Conservation (phyloP, 2,888 invertebrate genomes). For the Noctua pronuba region DNA sequence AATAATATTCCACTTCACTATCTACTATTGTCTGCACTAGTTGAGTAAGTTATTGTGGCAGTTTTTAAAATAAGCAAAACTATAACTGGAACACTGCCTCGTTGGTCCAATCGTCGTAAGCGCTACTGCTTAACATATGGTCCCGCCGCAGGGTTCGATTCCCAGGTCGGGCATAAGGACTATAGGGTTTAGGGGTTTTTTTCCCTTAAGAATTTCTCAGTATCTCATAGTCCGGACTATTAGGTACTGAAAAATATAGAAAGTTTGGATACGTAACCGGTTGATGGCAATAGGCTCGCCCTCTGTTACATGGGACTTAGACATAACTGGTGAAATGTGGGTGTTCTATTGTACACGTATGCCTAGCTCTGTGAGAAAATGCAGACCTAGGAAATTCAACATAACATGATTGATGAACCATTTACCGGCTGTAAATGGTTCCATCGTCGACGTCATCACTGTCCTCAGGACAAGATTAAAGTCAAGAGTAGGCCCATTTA, state of each 20-base stretch:
- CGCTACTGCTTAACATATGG: background rate
- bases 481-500: too few relatives aligned
- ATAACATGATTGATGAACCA: background rate
- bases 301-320: background rate
- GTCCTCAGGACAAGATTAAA: too few relatives aligned
- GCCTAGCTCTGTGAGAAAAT: too few relatives aligned
- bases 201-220: background rate
- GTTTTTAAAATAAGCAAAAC: conserved; percentile 13
- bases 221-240: too few relatives aligned
- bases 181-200: background rate
- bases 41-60: conserved; percentile 1
- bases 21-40: conserved; percentile 27
- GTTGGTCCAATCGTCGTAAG: background rate
- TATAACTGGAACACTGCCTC: background rate
- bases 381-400: background rate
- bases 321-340: background rate
- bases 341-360: background rate
- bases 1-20: conserved; percentile 25
- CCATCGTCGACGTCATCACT: too few relatives aligned
- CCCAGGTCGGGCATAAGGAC: background rate
- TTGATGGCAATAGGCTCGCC: background rate
- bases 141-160: background rate
- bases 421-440: too few relatives aligned
- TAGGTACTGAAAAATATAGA: too few relatives aligned
- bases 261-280: background rate